phyloP scores from a whole-genome alignment of 2,113 vertebrate genomes.

The Nicator chloris region DNA sequence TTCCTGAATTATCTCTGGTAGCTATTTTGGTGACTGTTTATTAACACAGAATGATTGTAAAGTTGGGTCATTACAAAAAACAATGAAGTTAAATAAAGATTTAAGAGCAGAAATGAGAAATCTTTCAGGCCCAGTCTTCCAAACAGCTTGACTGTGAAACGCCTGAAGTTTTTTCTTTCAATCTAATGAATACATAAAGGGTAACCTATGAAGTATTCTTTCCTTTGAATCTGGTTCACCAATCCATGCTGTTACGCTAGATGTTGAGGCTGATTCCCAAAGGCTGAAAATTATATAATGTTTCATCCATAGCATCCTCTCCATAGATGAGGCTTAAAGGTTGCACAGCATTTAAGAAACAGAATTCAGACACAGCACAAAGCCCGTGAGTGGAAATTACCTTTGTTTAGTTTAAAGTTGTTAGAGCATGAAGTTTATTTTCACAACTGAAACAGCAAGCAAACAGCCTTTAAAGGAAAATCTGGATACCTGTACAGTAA shows the following conservation, averaged over 20 bases:
- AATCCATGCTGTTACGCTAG: not conserved
- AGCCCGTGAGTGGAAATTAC: not conserved
- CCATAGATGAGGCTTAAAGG: not conserved
- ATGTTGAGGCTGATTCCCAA: not conserved
- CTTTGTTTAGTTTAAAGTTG: not conserved
- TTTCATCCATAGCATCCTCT: not conserved
- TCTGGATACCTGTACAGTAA: not conserved
- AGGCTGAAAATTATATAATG: not conserved
- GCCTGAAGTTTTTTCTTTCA: not conserved
- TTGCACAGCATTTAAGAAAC: not conserved
- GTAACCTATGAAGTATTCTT: not conserved
- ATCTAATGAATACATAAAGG: not conserved
- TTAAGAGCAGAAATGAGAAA: not conserved
- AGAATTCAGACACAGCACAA: not conserved
- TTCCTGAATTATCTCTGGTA: not conserved
- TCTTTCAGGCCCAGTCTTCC: not conserved
- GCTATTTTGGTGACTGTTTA: not conserved
- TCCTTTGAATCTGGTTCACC: not conserved
- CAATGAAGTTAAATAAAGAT: not conserved
- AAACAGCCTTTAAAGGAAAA: not conserved
- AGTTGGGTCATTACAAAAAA: not conserved
- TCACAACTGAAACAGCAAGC: not conserved
- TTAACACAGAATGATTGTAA: not conserved
- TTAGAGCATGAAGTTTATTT: not conserved
- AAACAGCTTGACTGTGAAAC: not conserved